Base-by-base conservation (phyloP, 2,888 invertebrate genomes). In the Andrena bicolor region DNA sequence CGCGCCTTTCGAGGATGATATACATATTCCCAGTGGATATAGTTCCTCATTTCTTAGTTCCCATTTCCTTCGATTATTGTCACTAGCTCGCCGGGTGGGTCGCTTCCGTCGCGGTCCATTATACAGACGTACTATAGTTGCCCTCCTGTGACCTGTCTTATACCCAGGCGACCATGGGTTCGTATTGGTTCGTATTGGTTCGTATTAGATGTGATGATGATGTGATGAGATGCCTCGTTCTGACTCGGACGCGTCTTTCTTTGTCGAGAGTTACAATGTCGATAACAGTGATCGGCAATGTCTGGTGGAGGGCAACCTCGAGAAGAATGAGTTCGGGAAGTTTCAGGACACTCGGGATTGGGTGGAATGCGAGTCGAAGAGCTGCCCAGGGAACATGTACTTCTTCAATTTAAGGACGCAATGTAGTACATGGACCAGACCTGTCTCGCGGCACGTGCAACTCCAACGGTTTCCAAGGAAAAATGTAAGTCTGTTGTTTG, bases 291-390 rank as follows among this genome's bases (percentile, higher is more conserved):
- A 20, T 3, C 10, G 3, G 5, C 4, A 1, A 3, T 13, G 8
- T 64, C 16, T 26, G 2, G 7, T 6, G 13, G 5, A 41, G 2
- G n/a, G 28, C 2, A 30, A 30, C 30, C 5, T 1, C 16, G 1
- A 56, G 26, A 2, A 61, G 7, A 26, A 0, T 10, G 51, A 60
- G 70, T 91, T 91, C 41, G 91, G 89, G 0, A 35, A 83, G 8
- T 90, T 87, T 35, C 72, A 80, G 10, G 78, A 86, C 0, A 90
- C 88, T 56, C 51, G 86, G 4, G 84, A 89, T 56, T 92, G 91
- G 91, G 65, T 92, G 3, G 84, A 90, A 61, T 91, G 90, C 51
- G 70, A 56, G 26, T 91, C 91, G 1, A 87, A 56, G n/a, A 89
- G 61, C n/a, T 76, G 76, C 66, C 89, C 90, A 0, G 82, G 78